phyloP scores from a whole-genome alignment of 2,797 vertebrate genomes.

The Manis crassicaudata region DNA sequence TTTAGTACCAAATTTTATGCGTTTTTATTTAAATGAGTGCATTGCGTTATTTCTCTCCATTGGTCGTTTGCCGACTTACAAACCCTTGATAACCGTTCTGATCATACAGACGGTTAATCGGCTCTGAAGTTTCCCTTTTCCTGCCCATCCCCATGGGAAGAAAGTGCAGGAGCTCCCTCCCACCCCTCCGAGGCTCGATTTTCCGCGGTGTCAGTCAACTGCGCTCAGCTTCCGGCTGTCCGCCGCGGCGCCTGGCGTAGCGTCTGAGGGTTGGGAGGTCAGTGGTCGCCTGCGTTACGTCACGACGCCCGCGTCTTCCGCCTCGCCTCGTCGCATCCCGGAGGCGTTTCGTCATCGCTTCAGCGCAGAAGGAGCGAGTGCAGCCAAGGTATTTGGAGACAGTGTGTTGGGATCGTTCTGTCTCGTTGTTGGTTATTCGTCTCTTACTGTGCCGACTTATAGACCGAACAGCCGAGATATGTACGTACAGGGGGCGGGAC shows the following conservation, averaged over 20 bases:
- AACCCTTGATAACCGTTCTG: neutral
- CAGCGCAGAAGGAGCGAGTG: neutral
- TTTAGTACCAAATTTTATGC: neutral
- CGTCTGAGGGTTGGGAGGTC: no score
- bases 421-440: no score
- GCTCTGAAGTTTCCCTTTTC: neutral
- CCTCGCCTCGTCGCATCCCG: neutral
- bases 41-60: neutral
- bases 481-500: neutral
- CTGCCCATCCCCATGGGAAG: no score
- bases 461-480: no score
- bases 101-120: neutral
- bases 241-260: no score
- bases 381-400: neutral
- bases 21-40: neutral
- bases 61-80: neutral
- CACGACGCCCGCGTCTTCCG: no score
- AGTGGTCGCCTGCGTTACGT: no score
- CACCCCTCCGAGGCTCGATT: no score
- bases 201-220: no score
- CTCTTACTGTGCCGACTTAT: neutral
- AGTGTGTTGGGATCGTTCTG: neutral
- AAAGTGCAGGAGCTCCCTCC: accelerated
- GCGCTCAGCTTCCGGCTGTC: no score
- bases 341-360: neutral